Base-by-base conservation (phyloP, 1,140 invertebrate genomes). In the Aphidius ervi region DNA sequence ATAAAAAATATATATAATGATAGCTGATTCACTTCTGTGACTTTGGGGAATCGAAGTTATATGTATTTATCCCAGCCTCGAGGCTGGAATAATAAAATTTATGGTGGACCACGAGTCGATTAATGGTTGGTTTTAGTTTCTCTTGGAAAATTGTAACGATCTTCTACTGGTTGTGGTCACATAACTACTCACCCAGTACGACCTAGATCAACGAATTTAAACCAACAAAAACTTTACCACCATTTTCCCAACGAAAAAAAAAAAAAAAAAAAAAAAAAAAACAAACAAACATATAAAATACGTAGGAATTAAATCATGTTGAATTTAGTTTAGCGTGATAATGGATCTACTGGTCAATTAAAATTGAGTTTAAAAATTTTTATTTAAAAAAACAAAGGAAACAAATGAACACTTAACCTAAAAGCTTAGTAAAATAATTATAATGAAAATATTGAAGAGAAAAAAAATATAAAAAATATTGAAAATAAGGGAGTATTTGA, bases 61-160 rank as follows among this genome's bases (percentile, higher is more conserved):
- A 31, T 31, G 23, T 31, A 31, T 31, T 31, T 31, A 31, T 31
- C 23, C 42, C 6, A 41, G 49, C 40, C 52, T 40, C 52, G 8
- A 40, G 10, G 50, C 42, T 54, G 52, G 46, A 59, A 53, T 50
- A 52, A 42, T n/a, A 6, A 43, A 59, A 59, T 59, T 59, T 59
- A 59, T 59, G 43, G 58, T 41, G 37, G 43, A 59, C 48, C 31
- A 43, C 50, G 42, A 40, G 41, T 59, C 58, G 49, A 53, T 59
- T 59, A 59, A 59, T 59, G 58, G 58, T 46, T 43, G 10, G 41
- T n/a, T 23, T 41, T 43, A 59, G 56, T 49, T 42, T 43, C 50
- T 42, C 42, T 40, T 42, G 52, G 58, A 52, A 59, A 59, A 59
- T 59, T 53, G 23, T 23, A 50, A 49, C 58, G 23, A 37, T 59